These are phyloP conservation scores for Lutjanus erythropterus DNA, from an alignment of 2,113 vertebrate genomes.

Conservation along the genomic window DNA sequence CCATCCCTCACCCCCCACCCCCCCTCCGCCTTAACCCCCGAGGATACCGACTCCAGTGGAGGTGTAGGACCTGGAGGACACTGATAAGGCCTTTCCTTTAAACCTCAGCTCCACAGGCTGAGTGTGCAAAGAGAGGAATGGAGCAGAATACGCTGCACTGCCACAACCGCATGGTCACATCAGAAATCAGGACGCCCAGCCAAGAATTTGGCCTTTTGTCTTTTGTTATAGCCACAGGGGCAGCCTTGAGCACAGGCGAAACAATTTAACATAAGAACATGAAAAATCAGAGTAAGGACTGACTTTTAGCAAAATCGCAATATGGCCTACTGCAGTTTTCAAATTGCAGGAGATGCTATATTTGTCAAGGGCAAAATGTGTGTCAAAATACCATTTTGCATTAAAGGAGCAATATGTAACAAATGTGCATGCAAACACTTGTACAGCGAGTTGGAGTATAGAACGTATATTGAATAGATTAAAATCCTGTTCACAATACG, in stretches of 20 bases:
- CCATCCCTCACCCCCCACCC: conserved; percentile 25
- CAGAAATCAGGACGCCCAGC: conserved; percentile 34
- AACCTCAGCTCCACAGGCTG: conserved; percentile 70
- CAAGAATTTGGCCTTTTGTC: conserved; percentile 46
- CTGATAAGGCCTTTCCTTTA: conserved; percentile 82
- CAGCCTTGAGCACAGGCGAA: neutral
- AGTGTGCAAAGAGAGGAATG: conserved; percentile 61
- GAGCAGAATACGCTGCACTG: conserved; percentile 38
- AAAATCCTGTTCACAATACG: too few relatives aligned
- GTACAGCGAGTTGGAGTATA: too few relatives aligned
- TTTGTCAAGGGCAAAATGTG: too few relatives aligned
- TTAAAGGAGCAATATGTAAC: too few relatives aligned
- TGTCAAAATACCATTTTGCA: too few relatives aligned
- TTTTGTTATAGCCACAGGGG: conserved; percentile 20
- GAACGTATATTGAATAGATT: too few relatives aligned
- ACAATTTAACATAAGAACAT: neutral
- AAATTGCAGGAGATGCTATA: too few relatives aligned
- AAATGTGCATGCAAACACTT: too few relatives aligned
- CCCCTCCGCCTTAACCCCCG: too few relatives aligned
- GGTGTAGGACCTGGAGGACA: conserved; percentile 80
- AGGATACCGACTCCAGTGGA: conserved; percentile 61
- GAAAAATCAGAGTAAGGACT: conserved; percentile 13
- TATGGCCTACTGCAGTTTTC: too few relatives aligned
- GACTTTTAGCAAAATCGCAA: too few relatives aligned
- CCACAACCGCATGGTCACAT: conserved; percentile 44